These are phyloP conservation scores for Cepaea hortensis DNA, from an alignment of 2,888 invertebrate genomes.

Conservation along the genomic window DNA sequence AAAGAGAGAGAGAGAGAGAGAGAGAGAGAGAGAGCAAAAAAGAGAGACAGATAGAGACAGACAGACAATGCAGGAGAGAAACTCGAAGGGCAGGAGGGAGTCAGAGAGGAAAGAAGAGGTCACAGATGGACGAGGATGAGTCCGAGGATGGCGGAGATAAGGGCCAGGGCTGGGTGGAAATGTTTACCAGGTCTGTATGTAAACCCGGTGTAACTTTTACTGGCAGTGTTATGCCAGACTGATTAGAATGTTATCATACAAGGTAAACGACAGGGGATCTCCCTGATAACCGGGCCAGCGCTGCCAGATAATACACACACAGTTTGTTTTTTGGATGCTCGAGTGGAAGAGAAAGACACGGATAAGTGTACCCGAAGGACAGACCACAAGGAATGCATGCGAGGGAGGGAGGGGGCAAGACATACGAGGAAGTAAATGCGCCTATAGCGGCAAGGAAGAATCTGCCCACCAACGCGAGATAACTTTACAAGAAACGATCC, in stretches of 20 bases:
- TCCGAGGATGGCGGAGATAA: neutral
- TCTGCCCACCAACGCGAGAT: no score
- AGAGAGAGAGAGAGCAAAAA: neutral
- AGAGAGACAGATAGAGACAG: neutral
- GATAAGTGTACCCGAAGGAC: no score
- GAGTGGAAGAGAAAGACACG: neutral
- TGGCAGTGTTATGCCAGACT: neutral
- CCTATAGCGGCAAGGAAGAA: no score
- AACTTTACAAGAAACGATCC: no score
- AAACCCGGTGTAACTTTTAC: conserved; percentile 26
- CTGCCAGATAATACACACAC: neutral
- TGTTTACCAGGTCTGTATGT: conserved; percentile 24
- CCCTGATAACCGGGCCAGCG: neutral
- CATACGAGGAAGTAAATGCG: no score
- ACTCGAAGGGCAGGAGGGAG: neutral
- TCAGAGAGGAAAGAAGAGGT: conserved; percentile 4
- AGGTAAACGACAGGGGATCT: conserved; percentile 23
- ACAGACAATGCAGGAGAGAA: neutral
- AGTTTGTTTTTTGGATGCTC: neutral
- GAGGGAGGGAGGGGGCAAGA: no score
- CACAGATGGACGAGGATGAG: conserved; percentile 14
- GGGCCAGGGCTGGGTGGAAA: conserved; percentile 26
- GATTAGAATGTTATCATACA: conserved; percentile 15
- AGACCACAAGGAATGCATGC: no score
- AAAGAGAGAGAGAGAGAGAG: neutral